Conservation (phyloP, 2,113 vertebrate genomes). For the Misgurnus mizolepis region DNA sequence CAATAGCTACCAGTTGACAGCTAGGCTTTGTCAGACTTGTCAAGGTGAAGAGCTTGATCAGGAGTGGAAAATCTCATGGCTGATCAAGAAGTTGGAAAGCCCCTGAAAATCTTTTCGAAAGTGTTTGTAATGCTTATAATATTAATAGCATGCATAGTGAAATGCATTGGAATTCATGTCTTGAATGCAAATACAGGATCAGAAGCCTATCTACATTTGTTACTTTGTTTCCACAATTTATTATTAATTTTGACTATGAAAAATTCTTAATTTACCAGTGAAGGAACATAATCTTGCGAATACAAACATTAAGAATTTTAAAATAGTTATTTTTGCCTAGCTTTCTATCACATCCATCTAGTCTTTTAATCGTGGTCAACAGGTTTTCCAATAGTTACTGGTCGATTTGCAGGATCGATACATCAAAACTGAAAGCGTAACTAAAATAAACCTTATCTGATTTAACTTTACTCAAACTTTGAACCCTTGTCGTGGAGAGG, state of each 20-base stretch:
- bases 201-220: background rate
- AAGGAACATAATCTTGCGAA: background rate
- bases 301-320: background rate
- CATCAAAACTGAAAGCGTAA: background rate
- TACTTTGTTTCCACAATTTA: background rate
- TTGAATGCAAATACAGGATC: background rate
- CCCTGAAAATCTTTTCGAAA: background rate
- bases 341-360: background rate
- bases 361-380: background rate
- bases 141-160: background rate
- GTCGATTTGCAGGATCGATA: background rate
- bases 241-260: background rate
- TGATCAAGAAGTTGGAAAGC: background rate
- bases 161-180: background rate
- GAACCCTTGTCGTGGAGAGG: background rate
- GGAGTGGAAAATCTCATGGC: constrained; percentile 51
- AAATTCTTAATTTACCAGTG: background rate
- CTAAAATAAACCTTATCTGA: background rate
- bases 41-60: constrained; percentile 37
- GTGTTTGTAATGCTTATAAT: background rate
- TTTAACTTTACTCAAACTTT: background rate
- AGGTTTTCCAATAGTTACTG: background rate
- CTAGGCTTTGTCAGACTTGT: constrained; percentile 60
- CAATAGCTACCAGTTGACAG: constrained; percentile 46
- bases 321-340: background rate